Conservation (phyloP, 2,113 vertebrate genomes). For the Perca fluviatilis region DNA sequence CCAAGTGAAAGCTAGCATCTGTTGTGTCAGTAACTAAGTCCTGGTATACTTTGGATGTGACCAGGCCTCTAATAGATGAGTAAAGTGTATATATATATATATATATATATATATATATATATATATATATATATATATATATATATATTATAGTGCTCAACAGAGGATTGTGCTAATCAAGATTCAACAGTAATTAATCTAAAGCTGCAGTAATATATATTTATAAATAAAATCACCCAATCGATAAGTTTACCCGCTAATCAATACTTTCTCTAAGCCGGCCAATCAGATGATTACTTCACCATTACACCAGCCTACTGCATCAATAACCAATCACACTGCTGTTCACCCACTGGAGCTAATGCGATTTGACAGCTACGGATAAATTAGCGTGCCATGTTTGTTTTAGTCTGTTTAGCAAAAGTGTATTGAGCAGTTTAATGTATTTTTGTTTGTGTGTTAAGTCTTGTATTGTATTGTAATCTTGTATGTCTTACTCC, state of each 20-base stretch:
- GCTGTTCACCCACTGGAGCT: constrained; percentile 30
- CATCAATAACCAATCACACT: constrained; percentile 60
- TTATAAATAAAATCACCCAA: constrained; percentile 21
- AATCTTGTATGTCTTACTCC: constrained; percentile 85
- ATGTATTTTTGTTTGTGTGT: constrained; percentile 13
- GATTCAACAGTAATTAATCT: constrained; percentile 35
- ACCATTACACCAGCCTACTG: constrained; percentile 18
- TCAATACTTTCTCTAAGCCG: constrained; percentile 41
- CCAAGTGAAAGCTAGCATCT: background rate
- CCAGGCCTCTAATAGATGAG: background rate
- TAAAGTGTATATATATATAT: background rate
- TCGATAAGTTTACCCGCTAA: constrained; percentile 47
- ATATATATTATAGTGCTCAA: constrained; percentile 19
- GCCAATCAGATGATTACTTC: constrained; percentile 62
- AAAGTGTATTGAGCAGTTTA: constrained; percentile 60
- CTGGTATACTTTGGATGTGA: constrained; percentile 6
- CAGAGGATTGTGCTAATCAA: constrained; percentile 4
- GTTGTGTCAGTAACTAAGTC: constrained; percentile 10
- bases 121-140: background rate
- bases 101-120: too few species aligned
- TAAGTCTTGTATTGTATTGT: too few species aligned
- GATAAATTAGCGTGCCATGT: constrained; percentile 62
- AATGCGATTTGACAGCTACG: constrained; percentile 49
- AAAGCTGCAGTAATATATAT: constrained; percentile 15
- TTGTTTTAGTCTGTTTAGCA: constrained; percentile 50